Percentiles rank a stretch among this genome's conserved stretches.
Conservation (phyloP, 2,113 vertebrate genomes). For the Clarias batrachus region DNA sequence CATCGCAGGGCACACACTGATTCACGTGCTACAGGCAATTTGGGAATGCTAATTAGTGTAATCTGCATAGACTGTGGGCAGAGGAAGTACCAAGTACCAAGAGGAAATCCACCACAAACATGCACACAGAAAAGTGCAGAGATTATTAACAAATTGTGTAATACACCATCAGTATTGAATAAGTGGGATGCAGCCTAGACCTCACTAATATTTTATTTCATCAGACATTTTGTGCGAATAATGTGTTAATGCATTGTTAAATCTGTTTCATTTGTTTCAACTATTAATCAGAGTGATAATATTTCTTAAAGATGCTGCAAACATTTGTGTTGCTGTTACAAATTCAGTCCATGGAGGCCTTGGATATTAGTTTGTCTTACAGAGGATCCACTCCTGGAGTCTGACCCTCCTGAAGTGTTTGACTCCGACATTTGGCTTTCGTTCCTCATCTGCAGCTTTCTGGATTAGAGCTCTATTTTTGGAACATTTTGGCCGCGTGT, state of each 20-base stretch:
- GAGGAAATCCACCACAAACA: too few species aligned
- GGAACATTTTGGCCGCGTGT: neutral
- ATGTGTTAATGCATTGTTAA: neutral
- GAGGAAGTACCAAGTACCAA: too few species aligned
- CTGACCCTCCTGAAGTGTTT: neutral
- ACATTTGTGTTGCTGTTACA: neutral
- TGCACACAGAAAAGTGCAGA: neutral
- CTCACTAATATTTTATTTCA: neutral
- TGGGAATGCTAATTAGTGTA: too few species aligned
- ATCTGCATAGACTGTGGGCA: too few species aligned
- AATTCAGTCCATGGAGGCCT: neutral
- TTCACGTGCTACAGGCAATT: too few species aligned
- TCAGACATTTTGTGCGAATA: neutral
- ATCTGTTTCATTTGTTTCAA: neutral
- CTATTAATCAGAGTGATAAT: neutral
- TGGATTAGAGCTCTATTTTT: constrained; percentile 2
- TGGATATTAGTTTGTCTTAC: neutral
- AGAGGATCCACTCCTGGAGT: neutral
- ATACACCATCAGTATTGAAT: neutral
- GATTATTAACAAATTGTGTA: neutral
- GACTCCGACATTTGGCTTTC: neutral
- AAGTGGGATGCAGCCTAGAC: neutral
- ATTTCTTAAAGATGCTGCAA: neutral
- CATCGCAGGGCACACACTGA: too few species aligned
- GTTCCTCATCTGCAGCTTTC: neutral